Conservation (phyloP, 2,888 invertebrate genomes). For the Aethes cnicana region DNA sequence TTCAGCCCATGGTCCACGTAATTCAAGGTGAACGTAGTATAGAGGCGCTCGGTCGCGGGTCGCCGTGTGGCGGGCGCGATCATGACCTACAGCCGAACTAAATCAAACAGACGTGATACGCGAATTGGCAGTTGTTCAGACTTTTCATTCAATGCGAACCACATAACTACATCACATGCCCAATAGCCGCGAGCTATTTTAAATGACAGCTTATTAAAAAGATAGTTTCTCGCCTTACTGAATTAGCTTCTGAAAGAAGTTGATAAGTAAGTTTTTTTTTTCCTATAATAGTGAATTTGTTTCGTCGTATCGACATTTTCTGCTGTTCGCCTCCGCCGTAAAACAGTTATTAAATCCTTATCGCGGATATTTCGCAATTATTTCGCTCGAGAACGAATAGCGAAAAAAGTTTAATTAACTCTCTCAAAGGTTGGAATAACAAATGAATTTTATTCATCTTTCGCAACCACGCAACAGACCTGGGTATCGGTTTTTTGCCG, state of each 20-base stretch:
- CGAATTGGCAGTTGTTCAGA: conserved; percentile 66
- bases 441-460: not conserved
- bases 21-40: conserved; percentile 14
- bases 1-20: not conserved
- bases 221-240: too few relatives aligned
- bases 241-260: too few relatives aligned
- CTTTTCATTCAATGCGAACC: conserved; percentile 65
- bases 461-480: too few relatives aligned
- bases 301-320: conserved; percentile 23
- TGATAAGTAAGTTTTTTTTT: conserved; percentile 5
- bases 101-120: conserved; percentile 58
- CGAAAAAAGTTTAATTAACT: conserved; percentile 19
- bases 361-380: conserved; percentile 46
- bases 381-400: conserved; percentile 14
- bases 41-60: conserved; percentile 33
- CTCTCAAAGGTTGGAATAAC: not conserved
- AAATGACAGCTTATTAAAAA: too few relatives aligned
- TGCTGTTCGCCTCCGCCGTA: conserved; percentile 37
- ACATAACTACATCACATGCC: conserved; percentile 24
- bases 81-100: conserved; percentile 72
- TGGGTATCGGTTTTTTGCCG: not conserved
- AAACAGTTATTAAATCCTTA: conserved; percentile 64
- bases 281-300: conserved; percentile 8
- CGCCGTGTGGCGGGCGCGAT: conserved; percentile 46
- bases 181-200: too few relatives aligned